These are phyloP conservation scores for Ditula angustiorana DNA, from an alignment of 2,888 invertebrate genomes.

Conservation along the genomic window DNA sequence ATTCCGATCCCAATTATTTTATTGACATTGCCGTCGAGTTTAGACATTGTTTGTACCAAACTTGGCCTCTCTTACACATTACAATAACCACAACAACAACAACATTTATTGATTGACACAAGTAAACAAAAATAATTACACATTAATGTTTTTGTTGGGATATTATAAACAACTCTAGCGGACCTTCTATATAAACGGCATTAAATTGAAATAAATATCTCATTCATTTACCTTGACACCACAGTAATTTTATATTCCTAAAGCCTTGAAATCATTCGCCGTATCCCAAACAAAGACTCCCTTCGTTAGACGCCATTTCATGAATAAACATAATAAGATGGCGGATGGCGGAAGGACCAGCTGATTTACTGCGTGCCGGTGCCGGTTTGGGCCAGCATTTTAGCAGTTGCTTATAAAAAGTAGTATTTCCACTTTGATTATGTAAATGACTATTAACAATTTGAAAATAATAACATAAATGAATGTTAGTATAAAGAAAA, in stretches of 20 bases:
- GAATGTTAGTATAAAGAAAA: too few relatives aligned
- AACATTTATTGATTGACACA: too few relatives aligned
- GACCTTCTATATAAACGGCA: background rate
- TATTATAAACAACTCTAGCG: too few relatives aligned
- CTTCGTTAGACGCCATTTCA: slow-evolving; percentile 80
- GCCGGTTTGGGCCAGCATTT: slow-evolving; percentile 40
- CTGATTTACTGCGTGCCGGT: slow-evolving; percentile 73
- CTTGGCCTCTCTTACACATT: too few relatives aligned
- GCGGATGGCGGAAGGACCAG: slow-evolving; percentile 67
- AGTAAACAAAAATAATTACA: too few relatives aligned
- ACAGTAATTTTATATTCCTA: slow-evolving; percentile 23
- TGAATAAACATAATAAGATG: slow-evolving; percentile 81
- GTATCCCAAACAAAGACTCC: slow-evolving; percentile 75
- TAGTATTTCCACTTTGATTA: background rate
- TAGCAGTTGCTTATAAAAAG: background rate
- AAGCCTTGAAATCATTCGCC: slow-evolving; percentile 37
- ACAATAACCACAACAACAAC: too few relatives aligned
- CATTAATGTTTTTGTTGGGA: too few relatives aligned
- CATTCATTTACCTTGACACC: background rate
- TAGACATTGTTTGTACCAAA: too few relatives aligned
- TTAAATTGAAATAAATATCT: background rate
- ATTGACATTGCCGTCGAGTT: too few relatives aligned
- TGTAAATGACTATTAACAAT: background rate
- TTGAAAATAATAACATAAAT: too few relatives aligned
- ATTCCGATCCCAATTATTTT: too few relatives aligned